Evolutionary conservation across 2,888 invertebrate species (phyloP).

Genomic region (Steinernema scapterisci): DNA sequence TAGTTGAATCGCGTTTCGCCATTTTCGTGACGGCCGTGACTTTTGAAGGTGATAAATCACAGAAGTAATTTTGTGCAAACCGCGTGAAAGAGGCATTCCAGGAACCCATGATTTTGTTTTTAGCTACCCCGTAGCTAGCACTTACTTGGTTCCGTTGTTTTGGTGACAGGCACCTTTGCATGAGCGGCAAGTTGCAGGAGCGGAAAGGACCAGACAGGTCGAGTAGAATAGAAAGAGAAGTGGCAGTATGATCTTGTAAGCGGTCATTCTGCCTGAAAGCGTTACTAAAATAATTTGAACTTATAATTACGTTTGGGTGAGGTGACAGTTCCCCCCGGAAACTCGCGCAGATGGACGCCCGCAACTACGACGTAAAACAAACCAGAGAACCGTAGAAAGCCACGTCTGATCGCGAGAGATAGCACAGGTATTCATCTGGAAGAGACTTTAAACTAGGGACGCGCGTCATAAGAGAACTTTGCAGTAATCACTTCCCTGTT

Average conservation of each 20-base stretch:
- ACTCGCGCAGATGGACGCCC: constrained; percentile 1
- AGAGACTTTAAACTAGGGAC: constrained; percentile 12
- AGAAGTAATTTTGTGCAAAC: neutral
- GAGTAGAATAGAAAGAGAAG: neutral
- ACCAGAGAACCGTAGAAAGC: constrained; percentile 15
- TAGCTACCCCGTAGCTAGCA: neutral
- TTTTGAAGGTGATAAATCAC: too few relatives aligned
- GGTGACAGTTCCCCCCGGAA: neutral
- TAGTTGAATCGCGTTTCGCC: neutral
- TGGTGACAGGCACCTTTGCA: constrained; percentile 26
- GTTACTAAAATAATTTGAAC: neutral
- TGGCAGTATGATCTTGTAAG: neutral
- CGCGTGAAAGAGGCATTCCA: neutral
- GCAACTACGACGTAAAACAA: neutral
- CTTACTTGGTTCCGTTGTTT: constrained; percentile 26
- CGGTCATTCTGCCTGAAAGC: neutral
- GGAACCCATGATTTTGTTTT: neutral
- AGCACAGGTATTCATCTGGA: constrained; percentile 19
- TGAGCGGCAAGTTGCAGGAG: constrained; percentile 14
- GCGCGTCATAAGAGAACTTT: neutral
- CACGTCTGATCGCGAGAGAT: constrained; percentile 11
- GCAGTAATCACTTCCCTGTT: constrained; percentile 29
- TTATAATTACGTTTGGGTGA: neutral
- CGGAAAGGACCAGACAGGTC: neutral
- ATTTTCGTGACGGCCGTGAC: too few relatives aligned